Conservation (phyloP, 2,888 invertebrate genomes). For the Holacanthella duospinosa region DNA sequence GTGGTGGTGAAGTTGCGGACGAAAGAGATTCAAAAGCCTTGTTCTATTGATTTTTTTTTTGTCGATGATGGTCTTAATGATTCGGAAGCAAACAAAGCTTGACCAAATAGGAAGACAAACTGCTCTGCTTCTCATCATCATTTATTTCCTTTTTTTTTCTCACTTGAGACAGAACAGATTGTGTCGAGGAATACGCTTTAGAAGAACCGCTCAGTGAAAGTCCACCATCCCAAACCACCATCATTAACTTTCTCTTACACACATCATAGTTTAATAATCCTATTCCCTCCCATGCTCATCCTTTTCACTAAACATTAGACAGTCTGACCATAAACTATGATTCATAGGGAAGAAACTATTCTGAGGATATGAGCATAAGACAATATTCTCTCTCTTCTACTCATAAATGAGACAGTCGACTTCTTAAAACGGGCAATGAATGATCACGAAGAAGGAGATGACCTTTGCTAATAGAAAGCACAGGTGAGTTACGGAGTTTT, state of each 20-base stretch:
- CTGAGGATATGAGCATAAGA: too few species aligned
- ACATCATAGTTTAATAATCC: too few species aligned
- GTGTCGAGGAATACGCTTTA: background rate
- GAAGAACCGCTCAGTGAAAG: too few species aligned
- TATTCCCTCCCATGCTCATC: too few species aligned
- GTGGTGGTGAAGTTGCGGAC: background rate
- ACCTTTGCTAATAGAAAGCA: too few species aligned
- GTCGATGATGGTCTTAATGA: background rate
- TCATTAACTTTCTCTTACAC: background rate
- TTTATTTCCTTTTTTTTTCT: background rate
- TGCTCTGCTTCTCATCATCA: constrained; percentile 2
- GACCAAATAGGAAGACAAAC: constrained; percentile 5
- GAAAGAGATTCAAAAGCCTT: constrained; percentile 1
- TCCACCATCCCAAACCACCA: background rate
- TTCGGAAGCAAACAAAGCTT: constrained; percentile 3
- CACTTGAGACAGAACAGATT: constrained; percentile 3
- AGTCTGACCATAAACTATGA: too few species aligned
- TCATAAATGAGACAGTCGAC: too few species aligned
- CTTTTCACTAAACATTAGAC: too few species aligned
- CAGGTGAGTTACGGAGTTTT: too few species aligned
- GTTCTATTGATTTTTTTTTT: background rate
- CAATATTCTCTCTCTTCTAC: background rate
- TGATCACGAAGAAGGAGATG: too few species aligned
- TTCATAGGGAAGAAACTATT: too few species aligned
- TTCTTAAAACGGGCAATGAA: too few species aligned